Percentiles rank a stretch among this genome's conserved stretches.
phyloP scores from a whole-genome alignment of 2,113 vertebrate genomes.

The Sminthopsis crassicaudata region DNA sequence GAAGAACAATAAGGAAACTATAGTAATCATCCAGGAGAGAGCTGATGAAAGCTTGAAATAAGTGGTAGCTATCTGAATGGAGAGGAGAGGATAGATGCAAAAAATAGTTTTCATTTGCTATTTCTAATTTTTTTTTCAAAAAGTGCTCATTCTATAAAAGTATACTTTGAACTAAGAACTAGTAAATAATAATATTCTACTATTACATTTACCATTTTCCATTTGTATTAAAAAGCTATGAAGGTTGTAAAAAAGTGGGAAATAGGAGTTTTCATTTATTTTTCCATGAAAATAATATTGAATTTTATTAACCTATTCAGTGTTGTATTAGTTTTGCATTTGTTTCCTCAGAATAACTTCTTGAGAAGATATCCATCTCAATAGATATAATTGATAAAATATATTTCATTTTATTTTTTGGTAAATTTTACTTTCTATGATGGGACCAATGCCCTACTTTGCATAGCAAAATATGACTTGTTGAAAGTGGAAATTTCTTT shows the following conservation, averaged over 20 bases:
- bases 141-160: background rate
- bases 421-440: background rate
- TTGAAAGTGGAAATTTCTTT: too few relatives aligned
- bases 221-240: background rate
- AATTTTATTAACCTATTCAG: slow-evolving; percentile 27
- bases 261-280: background rate
- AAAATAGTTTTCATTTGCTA: background rate
- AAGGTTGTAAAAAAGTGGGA: background rate
- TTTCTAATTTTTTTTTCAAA: background rate
- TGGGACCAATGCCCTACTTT: background rate
- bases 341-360: background rate
- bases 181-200: background rate
- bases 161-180: background rate
- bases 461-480: background rate
- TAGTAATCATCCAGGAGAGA: background rate
- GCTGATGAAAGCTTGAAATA: background rate
- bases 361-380: background rate
- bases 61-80: background rate
- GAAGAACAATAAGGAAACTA: background rate
- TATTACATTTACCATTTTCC: background rate
- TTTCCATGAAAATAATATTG: background rate
- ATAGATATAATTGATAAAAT: background rate
- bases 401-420: background rate
- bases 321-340: slow-evolving; percentile 23
- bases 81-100: background rate